These are phyloP conservation scores for Xiphophorus birchmanni DNA, from an alignment of 2,797 vertebrate genomes.

Conservation along the genomic window DNA sequence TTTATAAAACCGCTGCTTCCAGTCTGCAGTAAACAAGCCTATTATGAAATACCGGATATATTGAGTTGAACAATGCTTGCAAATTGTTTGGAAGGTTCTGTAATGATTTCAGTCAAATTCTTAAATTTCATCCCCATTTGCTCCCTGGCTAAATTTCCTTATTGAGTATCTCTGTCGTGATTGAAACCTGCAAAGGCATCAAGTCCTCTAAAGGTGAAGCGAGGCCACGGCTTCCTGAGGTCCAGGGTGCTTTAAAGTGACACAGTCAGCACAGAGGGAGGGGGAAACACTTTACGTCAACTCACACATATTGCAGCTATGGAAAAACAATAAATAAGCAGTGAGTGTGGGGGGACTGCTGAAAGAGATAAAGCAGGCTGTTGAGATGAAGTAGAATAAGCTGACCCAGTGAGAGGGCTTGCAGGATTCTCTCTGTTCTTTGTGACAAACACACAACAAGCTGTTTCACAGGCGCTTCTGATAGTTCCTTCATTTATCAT, in stretches of 20 bases:
- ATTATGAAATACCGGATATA: conserved; percentile 12
- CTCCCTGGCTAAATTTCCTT: neutral
- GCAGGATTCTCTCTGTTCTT: conserved; percentile 40
- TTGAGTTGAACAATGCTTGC: neutral
- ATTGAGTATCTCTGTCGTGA: neutral
- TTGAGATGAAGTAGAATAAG: conserved; percentile 60
- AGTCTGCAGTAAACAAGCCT: neutral
- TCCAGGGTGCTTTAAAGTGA: conserved; percentile 43
- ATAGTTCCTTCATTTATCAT: conserved; percentile 37
- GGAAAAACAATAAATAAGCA: conserved; percentile 53
- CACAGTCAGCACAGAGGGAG: conserved; percentile 31
- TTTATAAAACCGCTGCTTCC: conserved; percentile 22
- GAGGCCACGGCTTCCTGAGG: conserved; percentile 34
- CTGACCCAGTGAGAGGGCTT: conserved; percentile 39
- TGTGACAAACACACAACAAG: conserved; percentile 59
- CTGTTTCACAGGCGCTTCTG: conserved; percentile 50
- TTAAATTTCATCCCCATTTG: neutral
- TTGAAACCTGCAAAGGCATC: conserved; percentile 47
- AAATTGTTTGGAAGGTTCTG: conserved; percentile 4
- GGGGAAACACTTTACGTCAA: conserved; percentile 36
- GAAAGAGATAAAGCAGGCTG: conserved; percentile 67
- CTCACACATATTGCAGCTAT: conserved; percentile 39
- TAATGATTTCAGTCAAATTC: conserved; percentile 5
- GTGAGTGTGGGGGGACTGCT: conserved; percentile 59
- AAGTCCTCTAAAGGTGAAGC: conserved; percentile 52